Base-by-base conservation (phyloP, 1,140 invertebrate genomes). In the Copidosoma floridanum region DNA sequence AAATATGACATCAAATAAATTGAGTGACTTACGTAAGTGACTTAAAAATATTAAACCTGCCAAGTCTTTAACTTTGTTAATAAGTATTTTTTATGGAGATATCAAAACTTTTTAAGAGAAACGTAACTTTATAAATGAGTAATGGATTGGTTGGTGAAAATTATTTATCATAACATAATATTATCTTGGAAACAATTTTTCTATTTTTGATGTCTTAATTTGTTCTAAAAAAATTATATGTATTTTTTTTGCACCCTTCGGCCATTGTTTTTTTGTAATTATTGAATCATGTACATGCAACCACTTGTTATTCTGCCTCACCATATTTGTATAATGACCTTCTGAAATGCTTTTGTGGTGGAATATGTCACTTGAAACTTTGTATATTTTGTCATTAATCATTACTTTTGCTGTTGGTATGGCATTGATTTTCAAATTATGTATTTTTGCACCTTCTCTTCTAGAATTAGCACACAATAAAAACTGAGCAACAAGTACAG, bases 261-360 rank as follows among this genome's bases (percentile, higher is more conserved):
- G 52, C 24, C 38, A 54, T 54, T 2, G 5, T 43, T 41, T 54
- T 43, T 26, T 14, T 54, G 26, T 41, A 41, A 54, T 29, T 10
- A 3, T 11, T 7, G 1, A 6, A 43, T 54, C 52, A 10, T 29
- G 24, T 21, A 54, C 38, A 27, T 41, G 3, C 2, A 43, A 10
- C 52, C 52, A 54, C 3, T 54, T 29, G 0, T 43, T 12, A 41
- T 41, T 43, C 14, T 29, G 37, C 5, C 52, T 6, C 18, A 54
- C 16, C n/a, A 54, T 40, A 20, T 54, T 54, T 10, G 38, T 43
- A 14, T 41, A 54, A 54, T 43, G 18, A 23, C 52, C 52, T 20
- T 10, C 16, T 16, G 24, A 4, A 43, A 43, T 41, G 14, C 8
- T 41, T 18, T 24, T 38, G 18, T 41, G 20, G 21, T 54, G 52